Percentiles rank a stretch among this genome's conserved stretches.
These are phyloP conservation scores for Cardiocondyla obscurior DNA, from an alignment of 1,140 invertebrate genomes.

Conservation along the genomic window DNA sequence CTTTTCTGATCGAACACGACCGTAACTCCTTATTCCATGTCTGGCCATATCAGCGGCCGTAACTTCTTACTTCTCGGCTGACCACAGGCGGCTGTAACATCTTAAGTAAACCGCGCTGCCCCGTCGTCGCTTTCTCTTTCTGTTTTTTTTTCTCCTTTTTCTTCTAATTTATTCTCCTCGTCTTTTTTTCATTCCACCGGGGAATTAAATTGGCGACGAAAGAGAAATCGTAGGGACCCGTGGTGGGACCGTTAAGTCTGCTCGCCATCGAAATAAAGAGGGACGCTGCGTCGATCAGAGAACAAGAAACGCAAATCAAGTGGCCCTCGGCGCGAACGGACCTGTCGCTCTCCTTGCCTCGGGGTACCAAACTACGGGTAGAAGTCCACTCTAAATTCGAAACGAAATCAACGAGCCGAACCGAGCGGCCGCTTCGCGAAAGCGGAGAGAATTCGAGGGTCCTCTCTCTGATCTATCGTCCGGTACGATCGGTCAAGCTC, in stretches of 20 bases:
- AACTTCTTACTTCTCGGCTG: conserved; percentile 18
- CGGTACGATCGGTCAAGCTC: conserved; percentile 56
- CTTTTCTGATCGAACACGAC: not conserved
- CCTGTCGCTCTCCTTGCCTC: conserved; percentile 17
- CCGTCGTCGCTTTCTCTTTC: conserved; percentile 15
- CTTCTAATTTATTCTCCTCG: not conserved
- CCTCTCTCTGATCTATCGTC: conserved; percentile 50
- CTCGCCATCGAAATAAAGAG: conserved; percentile 40
- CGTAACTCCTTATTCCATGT: conserved; percentile 18
- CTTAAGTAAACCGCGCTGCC: conserved; percentile 34
- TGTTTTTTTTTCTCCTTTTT: not conserved
- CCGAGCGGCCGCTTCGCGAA: conserved; percentile 45
- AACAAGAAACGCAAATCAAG: conserved; percentile 48
- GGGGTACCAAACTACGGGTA: conserved; percentile 75
- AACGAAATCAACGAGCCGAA: conserved; percentile 75
- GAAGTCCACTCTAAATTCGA: conserved; percentile 83
- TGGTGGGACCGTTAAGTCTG: conserved; percentile 27
- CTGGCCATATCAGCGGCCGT: not conserved
- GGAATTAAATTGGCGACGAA: conserved; percentile 22
- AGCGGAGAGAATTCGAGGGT: conserved; percentile 43
- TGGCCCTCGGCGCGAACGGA: conserved; percentile 40
- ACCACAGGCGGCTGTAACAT: not conserved
- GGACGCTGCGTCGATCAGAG: conserved; percentile 19
- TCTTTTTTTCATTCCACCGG: conserved; percentile 1
- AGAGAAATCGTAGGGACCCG: conserved; percentile 16